These are phyloP conservation scores for Drosophila sordidula DNA, from an alignment of 2,888 invertebrate genomes.

Conservation along the genomic window DNA sequence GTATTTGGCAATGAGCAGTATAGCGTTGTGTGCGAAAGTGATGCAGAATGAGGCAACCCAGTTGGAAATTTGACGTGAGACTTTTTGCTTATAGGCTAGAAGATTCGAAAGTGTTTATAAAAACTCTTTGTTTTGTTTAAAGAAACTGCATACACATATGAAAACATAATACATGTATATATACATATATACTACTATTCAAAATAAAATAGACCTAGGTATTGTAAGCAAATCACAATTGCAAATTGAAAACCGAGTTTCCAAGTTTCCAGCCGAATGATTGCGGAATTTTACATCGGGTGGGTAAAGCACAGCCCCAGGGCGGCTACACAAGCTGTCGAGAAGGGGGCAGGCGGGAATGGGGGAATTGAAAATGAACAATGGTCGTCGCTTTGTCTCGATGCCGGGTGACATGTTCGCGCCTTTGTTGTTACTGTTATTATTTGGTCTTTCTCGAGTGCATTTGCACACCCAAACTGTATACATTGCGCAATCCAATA, in stretches of 20 bases:
- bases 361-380: slow-evolving; percentile 34
- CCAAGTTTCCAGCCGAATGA: slow-evolving; percentile 36
- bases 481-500: slow-evolving; percentile 71
- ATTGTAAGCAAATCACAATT: slow-evolving; percentile 6
- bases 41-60: slow-evolving; percentile 1
- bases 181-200: slow-evolving; percentile 2
- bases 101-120: neutral
- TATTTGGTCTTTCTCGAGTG: slow-evolving; percentile 52
- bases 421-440: slow-evolving; percentile 51
- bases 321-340: slow-evolving; percentile 1
- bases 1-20: neutral
- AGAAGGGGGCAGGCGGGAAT: neutral
- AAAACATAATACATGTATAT: neutral
- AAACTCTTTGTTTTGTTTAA: neutral
- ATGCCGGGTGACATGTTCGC: slow-evolving; percentile 38
- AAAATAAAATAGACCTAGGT: neutral
- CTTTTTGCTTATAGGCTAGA: neutral
- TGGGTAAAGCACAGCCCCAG: slow-evolving; percentile 11
- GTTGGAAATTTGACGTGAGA: slow-evolving; percentile 13
- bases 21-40: slow-evolving; percentile 2
- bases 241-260: slow-evolving; percentile 3
- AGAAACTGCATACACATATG: neutral
- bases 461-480: slow-evolving; percentile 59
- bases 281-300: slow-evolving; percentile 30
- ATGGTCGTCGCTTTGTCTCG: slow-evolving; percentile 31